Evolutionary conservation across 2,888 invertebrate genomes (phyloP), one percentile per base, ranked within the genome.

Genomic region (Drosophila nr. perissopoda): DNA sequence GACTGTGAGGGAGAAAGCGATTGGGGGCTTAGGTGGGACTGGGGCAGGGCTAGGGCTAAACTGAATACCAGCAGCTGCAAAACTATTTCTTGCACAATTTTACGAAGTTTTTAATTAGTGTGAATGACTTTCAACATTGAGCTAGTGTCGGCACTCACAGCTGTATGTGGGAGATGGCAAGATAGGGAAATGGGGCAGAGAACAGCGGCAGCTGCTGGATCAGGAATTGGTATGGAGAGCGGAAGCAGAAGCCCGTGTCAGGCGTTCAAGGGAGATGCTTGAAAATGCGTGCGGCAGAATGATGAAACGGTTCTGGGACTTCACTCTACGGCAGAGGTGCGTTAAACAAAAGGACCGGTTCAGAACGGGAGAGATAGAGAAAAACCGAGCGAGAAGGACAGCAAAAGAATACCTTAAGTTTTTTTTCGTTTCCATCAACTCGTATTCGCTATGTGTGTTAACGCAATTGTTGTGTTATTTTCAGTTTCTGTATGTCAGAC

Each of bases 31-130:
- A n/a, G 49, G 11, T 36, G 25, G 48, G 31, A 10, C n/a, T 16
- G 53, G 16, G 36, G 31, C 29, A 56, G 53, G 49, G 52, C 53
- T 21, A 51, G 65, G 42, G 69, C 72, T 63, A 57, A 76, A 76
- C 69, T 81, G 83, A 84, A 82, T 75, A 85, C 79, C 76, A 88
- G 79, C 83, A 86, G 85, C 79, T 90, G 83, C 83, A 80, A 86
- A 82, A 88, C 88, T 86, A 88, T 88, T 87, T 88, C 87, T 86
- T 79, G 79, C 82, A 87, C 87, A 87, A 88, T 88, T 86, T 88
- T 90, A 70, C 83, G 87, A 91, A 90, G 92, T 92, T 91, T 91
- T 92, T 91, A 91, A 91, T 91, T 91, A 91, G 91, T 91, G 90
- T 81, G 84, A 91, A 91, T 89, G 89, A 89, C 87, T 91, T 88